Evolutionary conservation across 2,113 vertebrate species (phyloP).

Genomic region (Centropus unirufus): DNA sequence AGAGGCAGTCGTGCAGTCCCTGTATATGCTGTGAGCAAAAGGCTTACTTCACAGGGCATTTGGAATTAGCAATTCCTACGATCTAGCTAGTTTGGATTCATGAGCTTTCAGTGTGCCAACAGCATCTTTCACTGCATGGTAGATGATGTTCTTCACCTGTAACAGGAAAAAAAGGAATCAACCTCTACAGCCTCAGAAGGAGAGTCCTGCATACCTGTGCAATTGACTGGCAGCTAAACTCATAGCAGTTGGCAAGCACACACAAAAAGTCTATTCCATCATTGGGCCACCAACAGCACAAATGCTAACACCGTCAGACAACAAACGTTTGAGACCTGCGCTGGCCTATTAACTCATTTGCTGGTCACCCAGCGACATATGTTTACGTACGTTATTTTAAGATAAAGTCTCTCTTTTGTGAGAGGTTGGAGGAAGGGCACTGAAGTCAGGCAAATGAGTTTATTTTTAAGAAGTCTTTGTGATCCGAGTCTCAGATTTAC

Average conservation of each 20-base stretch:
- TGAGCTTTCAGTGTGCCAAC: constrained; percentile 97
- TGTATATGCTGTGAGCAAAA: constrained; percentile 69
- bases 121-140: constrained; percentile 98
- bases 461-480: neutral
- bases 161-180: constrained; percentile 26
- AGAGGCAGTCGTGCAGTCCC: constrained; percentile 71
- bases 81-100: constrained; percentile 92
- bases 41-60: constrained; percentile 74
- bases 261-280: neutral
- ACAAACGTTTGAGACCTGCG: neutral
- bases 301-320: neutral
- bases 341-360: neutral
- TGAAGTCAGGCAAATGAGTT: neutral
- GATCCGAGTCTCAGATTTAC: neutral
- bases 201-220: neutral
- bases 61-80: constrained; percentile 79
- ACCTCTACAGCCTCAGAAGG: neutral
- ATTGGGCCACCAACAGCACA: neutral
- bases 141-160: constrained; percentile 99
- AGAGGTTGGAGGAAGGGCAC: neutral
- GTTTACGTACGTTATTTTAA: neutral
- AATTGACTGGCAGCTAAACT: neutral
- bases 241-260: neutral
- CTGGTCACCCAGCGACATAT: neutral
- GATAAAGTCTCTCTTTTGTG: neutral